Evolutionary conservation across 2,113 vertebrate genomes (phyloP).

Genomic region (Asarcornis scutulata): DNA sequence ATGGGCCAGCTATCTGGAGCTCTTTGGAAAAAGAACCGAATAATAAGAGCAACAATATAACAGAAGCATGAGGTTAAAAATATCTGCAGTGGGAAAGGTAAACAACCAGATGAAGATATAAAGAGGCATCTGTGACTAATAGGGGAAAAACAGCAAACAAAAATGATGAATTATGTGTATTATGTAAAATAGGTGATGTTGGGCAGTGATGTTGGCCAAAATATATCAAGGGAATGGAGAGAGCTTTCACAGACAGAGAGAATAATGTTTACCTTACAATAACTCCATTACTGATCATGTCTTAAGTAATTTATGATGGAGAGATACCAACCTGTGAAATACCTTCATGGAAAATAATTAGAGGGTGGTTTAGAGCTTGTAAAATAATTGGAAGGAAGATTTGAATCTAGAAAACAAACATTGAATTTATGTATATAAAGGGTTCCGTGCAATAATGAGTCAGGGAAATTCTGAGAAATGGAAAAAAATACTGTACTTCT

Average conservation of each 20-base stretch:
- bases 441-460: background rate
- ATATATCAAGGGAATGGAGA: background rate
- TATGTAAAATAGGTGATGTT: background rate
- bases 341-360: background rate
- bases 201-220: background rate
- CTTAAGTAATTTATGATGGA: background rate
- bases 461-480: background rate
- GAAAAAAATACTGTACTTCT: background rate
- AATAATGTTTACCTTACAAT: background rate
- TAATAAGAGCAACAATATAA: background rate
- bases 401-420: background rate
- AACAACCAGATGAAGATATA: background rate
- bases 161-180: background rate
- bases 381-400: background rate
- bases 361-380: background rate
- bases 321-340: background rate
- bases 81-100: background rate
- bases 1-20: background rate
- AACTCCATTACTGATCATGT: background rate
- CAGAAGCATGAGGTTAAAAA: background rate
- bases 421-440: background rate
- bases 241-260: background rate
- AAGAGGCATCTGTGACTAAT: background rate
- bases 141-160: background rate
- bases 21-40: background rate